Conservation (phyloP, 2,113 vertebrate genomes). For the Xyliphius kryptos region DNA sequence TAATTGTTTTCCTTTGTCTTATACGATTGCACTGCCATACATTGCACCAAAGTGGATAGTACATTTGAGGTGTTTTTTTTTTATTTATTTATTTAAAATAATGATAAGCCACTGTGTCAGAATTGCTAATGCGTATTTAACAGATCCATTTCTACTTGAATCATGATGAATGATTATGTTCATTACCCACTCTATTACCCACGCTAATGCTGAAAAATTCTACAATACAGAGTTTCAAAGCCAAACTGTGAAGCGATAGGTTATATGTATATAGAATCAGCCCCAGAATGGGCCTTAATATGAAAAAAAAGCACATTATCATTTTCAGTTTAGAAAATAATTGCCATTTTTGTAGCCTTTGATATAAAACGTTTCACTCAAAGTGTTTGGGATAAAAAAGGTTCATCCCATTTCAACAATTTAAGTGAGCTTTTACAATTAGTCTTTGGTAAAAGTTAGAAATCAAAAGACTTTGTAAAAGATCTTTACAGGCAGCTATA, state of each 20-base stretch:
- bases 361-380: conserved; percentile 5
- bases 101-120: no score
- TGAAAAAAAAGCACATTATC: conserved; percentile 32
- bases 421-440: neutral
- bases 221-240: no score
- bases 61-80: conserved; percentile 6
- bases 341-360: conserved; percentile 5
- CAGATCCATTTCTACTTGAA: no score
- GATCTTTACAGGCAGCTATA: conserved; percentile 15
- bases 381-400: neutral
- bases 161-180: no score
- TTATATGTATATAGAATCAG: no score
- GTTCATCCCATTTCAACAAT: neutral
- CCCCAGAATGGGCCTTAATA: no score
- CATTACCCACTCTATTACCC: no score
- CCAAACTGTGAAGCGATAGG: no score
- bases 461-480: neutral
- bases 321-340: conserved; percentile 18
- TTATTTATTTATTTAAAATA: conserved; percentile 1
- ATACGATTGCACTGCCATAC: conserved; percentile 23
- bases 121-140: no score
- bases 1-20: conserved; percentile 26
- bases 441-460: neutral
- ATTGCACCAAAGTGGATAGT: conserved; percentile 12
- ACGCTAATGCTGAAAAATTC: no score